These are phyloP conservation scores for Spilogale gracilis DNA, from an alignment of 2,113 vertebrate genomes.

Conservation along the genomic window DNA sequence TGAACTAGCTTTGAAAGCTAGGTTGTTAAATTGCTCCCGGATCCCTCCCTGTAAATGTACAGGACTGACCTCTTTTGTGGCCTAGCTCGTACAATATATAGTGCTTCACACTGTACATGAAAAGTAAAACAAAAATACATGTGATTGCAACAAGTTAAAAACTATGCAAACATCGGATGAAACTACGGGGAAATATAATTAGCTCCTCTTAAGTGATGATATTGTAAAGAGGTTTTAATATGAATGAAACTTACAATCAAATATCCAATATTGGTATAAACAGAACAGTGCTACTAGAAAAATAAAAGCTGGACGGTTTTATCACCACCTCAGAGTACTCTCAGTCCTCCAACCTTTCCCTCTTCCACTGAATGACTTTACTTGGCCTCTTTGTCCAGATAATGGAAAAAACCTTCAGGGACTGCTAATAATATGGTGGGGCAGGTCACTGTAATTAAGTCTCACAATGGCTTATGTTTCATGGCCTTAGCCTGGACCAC, in stretches of 20 bases:
- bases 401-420: not conserved
- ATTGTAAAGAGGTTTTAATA: not conserved
- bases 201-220: not conserved
- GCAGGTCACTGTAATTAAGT: not conserved
- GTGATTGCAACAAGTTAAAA: not conserved
- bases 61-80: not conserved
- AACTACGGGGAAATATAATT: not conserved
- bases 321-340: not conserved
- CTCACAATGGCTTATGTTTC: not conserved
- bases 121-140: conserved; percentile 12
- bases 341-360: not conserved
- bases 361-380: not conserved
- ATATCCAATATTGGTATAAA: not conserved
- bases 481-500: not conserved
- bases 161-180: not conserved
- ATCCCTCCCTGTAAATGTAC: not conserved
- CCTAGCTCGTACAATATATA: not conserved
- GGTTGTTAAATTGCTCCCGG: not conserved
- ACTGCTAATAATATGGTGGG: not conserved
- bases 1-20: not conserved
- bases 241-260: conserved; percentile 37
- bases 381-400: not conserved
- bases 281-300: not conserved
- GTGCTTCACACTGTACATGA: not conserved
- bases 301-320: not conserved